Evolutionary conservation across 2,113 vertebrate species (phyloP).

Genomic region (Nibea coibor): DNA sequence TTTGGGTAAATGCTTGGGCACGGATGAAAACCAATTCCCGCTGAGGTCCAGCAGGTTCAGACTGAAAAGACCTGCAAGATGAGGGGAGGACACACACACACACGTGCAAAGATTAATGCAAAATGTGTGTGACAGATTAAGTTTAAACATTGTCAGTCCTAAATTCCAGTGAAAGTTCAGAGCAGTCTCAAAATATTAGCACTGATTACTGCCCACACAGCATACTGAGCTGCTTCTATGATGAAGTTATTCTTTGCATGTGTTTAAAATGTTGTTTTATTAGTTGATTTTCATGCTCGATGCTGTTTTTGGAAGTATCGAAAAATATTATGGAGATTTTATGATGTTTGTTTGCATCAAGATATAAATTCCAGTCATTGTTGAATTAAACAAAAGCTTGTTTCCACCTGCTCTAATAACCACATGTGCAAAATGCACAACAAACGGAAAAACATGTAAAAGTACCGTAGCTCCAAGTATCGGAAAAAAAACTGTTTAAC

Average conservation of each 20-base stretch:
- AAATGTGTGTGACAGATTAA: neutral
- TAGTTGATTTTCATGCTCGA: neutral
- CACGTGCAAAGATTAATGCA: neutral
- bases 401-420: too few relatives aligned
- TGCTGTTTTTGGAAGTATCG: neutral
- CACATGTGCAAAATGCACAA: neutral
- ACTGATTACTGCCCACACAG: neutral
- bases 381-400: neutral
- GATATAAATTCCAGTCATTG: neutral
- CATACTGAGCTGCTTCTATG: neutral
- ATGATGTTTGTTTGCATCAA: neutral
- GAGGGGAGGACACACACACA: neutral
- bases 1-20: conserved; percentile 78
- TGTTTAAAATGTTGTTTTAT: neutral
- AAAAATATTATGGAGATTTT: conserved; percentile 6
- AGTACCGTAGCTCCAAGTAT: too few relatives aligned
- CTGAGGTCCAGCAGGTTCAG: conserved; percentile 82
- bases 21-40: conserved; percentile 73
- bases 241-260: neutral
- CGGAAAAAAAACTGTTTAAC: neutral
- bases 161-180: too few relatives aligned
- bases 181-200: neutral
- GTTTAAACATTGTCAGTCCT: too few relatives aligned
- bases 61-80: conserved; percentile 69
- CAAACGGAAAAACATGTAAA: neutral